These are phyloP conservation scores for Vultur gryphus DNA, from an alignment of 2,797 vertebrate species.

Conservation along the genomic window DNA sequence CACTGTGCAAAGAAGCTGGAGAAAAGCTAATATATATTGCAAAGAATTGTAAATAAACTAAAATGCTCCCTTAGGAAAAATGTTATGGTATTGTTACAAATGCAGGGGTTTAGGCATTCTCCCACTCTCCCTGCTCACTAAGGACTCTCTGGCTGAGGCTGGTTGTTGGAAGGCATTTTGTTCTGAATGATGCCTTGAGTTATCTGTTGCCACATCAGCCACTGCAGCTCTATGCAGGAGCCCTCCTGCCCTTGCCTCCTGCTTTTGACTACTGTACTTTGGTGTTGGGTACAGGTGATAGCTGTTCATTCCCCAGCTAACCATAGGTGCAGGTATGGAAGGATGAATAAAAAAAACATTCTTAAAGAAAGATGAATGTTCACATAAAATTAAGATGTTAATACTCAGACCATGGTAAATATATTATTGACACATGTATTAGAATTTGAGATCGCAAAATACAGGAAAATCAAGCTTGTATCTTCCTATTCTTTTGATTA, in stretches of 20 bases:
- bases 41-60: not conserved
- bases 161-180: not conserved
- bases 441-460: not conserved
- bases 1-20: not conserved
- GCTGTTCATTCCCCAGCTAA: not conserved
- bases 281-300: not conserved
- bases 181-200: not conserved
- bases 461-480: not conserved
- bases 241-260: not conserved
- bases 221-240: not conserved
- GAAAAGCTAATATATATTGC: not conserved
- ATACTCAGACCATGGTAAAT: not conserved
- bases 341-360: not conserved
- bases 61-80: not conserved
- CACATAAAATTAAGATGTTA: not conserved
- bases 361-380: not conserved
- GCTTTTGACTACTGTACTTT: not conserved
- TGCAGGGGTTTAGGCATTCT: not conserved
- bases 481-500: not conserved
- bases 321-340: not conserved
- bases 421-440: not conserved
- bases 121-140: not conserved
- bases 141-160: not conserved
- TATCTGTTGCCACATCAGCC: not conserved
- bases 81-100: rapidly evolving